phyloP scores from a whole-genome alignment of 2,888 invertebrate genomes.

The Cartodere bifasciata region DNA sequence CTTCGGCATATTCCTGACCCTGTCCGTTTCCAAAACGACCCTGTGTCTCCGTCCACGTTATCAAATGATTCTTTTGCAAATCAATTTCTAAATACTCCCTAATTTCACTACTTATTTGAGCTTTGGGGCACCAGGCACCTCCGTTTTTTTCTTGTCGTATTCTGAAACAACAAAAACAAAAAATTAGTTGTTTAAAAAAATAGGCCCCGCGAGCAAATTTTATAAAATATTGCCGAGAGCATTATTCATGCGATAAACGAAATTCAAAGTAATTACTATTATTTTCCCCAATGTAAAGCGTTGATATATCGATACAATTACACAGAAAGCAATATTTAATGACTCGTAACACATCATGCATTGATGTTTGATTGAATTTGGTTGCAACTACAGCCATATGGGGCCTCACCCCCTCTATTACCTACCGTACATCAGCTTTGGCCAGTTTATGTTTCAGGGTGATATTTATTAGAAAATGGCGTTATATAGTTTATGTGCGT shows the following conservation, averaged over 20 bases:
- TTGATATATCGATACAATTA: constrained; percentile 28
- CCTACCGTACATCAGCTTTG: too few relatives aligned
- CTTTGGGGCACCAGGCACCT: constrained; percentile 88
- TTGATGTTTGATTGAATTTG: constrained; percentile 23
- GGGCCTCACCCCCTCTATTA: constrained; percentile 4
- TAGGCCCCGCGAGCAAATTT: too few relatives aligned
- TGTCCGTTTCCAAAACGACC: constrained; percentile 85
- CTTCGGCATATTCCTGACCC: constrained; percentile 78
- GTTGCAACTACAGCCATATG: constrained; percentile 11
- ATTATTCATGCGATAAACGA: too few relatives aligned
- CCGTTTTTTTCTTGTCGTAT: constrained; percentile 75
- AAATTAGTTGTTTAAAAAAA: too few relatives aligned
- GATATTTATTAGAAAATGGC: too few relatives aligned
- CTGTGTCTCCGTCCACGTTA: constrained; percentile 79
- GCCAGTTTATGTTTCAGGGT: too few relatives aligned
- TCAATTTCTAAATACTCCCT: constrained; percentile 77
- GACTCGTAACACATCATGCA: constrained; percentile 26
- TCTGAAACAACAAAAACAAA: constrained; percentile 44
- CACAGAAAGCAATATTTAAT: constrained; percentile 27
- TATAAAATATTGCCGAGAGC: too few relatives aligned
- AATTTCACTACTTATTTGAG: constrained; percentile 59
- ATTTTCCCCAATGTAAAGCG: constrained; percentile 20
- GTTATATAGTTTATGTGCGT: too few relatives aligned
- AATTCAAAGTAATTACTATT: constrained; percentile 19
- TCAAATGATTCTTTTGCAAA: constrained; percentile 57